Evolutionary conservation across 2,113 vertebrate species (phyloP).

Genomic region (Cervus canadensis): DNA sequence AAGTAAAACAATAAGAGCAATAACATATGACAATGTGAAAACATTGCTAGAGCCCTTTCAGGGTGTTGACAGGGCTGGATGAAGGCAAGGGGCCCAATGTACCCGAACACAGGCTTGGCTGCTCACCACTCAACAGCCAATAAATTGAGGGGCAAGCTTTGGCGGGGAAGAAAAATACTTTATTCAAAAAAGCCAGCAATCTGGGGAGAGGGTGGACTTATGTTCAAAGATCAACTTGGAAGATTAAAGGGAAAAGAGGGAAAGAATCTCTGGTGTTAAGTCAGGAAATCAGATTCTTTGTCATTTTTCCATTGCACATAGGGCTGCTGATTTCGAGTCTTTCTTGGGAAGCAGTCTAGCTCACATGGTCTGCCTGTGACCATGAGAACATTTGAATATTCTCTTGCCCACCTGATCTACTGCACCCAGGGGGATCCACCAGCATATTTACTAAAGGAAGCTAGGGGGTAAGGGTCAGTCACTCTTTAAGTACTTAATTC

Average conservation of each 20-base stretch:
- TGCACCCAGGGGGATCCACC: no score
- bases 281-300: not conserved
- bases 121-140: not conserved
- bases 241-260: not conserved
- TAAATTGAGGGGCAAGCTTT: not conserved
- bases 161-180: not conserved
- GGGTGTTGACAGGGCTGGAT: not conserved
- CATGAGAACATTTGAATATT: not conserved
- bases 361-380: not conserved
- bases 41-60: not conserved
- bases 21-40: not conserved
- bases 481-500: not conserved
- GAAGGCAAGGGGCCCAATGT: not conserved
- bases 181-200: not conserved
- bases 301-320: not conserved
- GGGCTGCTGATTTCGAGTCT: not conserved
- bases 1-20: not conserved
- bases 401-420: not conserved
- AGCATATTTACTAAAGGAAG: not conserved
- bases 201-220: not conserved
- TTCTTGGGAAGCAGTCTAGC: not conserved
- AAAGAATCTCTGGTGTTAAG: not conserved
- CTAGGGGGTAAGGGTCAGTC: not conserved
- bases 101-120: rapidly evolving
- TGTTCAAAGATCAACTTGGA: not conserved